Evolutionary conservation across 2,888 invertebrate genomes (phyloP).

Genomic region (Galerucella pusilla): DNA sequence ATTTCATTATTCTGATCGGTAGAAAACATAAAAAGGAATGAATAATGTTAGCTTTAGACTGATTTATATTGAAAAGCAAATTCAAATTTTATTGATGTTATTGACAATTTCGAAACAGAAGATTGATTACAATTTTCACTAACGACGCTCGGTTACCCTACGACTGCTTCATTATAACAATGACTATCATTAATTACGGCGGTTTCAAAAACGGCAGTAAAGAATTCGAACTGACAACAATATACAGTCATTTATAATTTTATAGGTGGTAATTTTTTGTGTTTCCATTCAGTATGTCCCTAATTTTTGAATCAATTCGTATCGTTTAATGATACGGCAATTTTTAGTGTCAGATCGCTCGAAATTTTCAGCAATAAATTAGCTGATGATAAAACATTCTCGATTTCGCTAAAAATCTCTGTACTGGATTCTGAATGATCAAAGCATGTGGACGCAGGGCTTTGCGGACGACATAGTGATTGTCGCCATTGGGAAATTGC

Average conservation of each 20-base stretch:
- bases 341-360: background rate
- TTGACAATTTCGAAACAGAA: background rate
- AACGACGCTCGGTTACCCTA: background rate
- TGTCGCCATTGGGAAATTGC: too few relatives aligned
- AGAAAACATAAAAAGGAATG: background rate
- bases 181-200: slow-evolving; percentile 2
- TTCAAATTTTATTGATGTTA: background rate
- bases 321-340: background rate
- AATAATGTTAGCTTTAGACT: background rate
- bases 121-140: background rate
- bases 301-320: background rate
- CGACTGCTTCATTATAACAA: background rate
- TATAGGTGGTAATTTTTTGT: background rate
- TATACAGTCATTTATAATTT: background rate
- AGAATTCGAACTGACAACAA: background rate
- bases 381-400: too few relatives aligned
- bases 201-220: background rate
- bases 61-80: background rate
- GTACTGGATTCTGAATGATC: too few relatives aligned
- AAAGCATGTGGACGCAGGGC: too few relatives aligned
- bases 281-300: background rate
- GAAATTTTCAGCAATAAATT: background rate
- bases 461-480: too few relatives aligned
- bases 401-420: too few relatives aligned
- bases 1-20: background rate